Percentiles rank a stretch among this genome's conserved stretches.
Evolutionary conservation across 2,797 vertebrate genomes (phyloP).

Genomic region (Merluccius polli): DNA sequence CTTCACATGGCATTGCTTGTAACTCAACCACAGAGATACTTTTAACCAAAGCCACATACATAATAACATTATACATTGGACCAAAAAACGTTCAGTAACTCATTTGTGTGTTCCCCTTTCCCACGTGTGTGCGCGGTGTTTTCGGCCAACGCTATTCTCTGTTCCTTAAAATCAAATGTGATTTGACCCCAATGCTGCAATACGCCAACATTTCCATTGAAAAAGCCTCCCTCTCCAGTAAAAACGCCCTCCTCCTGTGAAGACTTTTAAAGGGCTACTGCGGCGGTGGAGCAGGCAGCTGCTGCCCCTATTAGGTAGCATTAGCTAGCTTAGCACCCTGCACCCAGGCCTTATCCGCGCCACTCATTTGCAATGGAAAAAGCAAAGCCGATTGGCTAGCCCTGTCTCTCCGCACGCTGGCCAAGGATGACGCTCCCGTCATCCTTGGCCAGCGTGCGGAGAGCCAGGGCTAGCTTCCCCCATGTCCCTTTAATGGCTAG

Average conservation of each 20-base stretch:
- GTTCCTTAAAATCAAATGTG: neutral
- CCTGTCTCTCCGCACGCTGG: constrained; percentile 22
- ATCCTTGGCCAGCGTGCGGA: too few relatives aligned
- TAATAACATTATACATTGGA: neutral
- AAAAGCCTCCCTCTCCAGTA: neutral
- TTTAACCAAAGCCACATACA: neutral
- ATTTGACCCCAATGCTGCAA: neutral
- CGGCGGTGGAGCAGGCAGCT: constrained; percentile 40
- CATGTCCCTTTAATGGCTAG: constrained; percentile 22
- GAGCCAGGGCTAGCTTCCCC: constrained; percentile 2
- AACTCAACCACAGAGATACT: neutral
- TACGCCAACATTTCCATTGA: neutral
- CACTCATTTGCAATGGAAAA: constrained; percentile 65
- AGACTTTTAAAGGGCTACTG: neutral
- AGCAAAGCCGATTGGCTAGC: constrained; percentile 62
- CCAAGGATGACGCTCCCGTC: constrained; percentile 16
- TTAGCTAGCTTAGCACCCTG: constrained; percentile 50
- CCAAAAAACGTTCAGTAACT: neutral
- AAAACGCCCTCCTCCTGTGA: neutral
- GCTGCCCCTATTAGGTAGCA: constrained; percentile 48
- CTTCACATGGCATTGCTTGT: neutral
- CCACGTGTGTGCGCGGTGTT: neutral
- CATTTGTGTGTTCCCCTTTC: neutral
- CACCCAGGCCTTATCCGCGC: constrained; percentile 43
- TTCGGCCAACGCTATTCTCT: neutral